A percentile compares a stretch with the other conserved stretches of the same genome.
These are phyloP conservation scores for Andrena camellia DNA, from an alignment of 2,888 invertebrate genomes.

Conservation along the genomic window DNA sequence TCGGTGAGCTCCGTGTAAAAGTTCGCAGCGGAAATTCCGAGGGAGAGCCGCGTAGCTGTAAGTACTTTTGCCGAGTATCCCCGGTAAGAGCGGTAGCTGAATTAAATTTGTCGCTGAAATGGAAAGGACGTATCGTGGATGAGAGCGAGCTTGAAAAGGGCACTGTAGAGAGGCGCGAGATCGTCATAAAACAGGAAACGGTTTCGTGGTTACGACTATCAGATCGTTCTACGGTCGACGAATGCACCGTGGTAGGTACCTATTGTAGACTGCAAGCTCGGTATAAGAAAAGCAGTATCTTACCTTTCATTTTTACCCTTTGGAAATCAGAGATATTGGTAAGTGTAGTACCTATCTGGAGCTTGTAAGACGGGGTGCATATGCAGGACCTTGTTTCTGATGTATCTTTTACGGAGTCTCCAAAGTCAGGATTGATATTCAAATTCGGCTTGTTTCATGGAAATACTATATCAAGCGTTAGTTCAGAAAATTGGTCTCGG, in stretches of 20 bases:
- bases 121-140: background rate
- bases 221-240: background rate
- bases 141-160: too few species aligned
- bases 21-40: background rate
- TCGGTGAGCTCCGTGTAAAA: background rate
- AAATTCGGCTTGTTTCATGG: too few species aligned
- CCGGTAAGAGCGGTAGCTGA: constrained; percentile 5
- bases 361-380: too few species aligned
- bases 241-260: background rate
- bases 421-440: too few species aligned
- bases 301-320: too few species aligned
- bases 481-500: too few species aligned
- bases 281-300: too few species aligned
- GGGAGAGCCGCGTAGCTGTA: background rate
- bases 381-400: too few species aligned
- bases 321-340: background rate
- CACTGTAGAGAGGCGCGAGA: background rate
- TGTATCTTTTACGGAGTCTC: too few species aligned
- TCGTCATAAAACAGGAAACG: background rate
- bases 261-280: too few species aligned
- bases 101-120: background rate
- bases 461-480: too few species aligned
- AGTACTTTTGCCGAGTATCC: background rate
- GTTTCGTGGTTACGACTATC: background rate
- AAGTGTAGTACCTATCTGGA: too few species aligned